Evolutionary conservation across 1,140 invertebrate genomes (phyloP).

Genomic region (Copidosoma floridanum): DNA sequence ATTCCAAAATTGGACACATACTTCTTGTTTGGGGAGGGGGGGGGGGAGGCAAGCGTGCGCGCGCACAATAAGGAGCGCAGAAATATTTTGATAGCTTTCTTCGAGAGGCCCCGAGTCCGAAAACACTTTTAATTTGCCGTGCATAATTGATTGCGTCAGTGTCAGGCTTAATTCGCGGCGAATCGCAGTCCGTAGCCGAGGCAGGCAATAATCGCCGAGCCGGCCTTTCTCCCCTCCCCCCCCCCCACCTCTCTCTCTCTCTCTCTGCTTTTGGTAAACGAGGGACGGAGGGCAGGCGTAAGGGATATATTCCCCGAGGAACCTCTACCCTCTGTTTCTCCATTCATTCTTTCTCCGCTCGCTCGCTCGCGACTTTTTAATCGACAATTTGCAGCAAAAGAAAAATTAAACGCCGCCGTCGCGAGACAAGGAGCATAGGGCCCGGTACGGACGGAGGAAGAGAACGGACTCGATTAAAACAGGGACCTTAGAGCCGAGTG

Average conservation of each 20-base stretch:
- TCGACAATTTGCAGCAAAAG: constrained; percentile 18
- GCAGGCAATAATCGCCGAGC: no score
- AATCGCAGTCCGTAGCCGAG: no score
- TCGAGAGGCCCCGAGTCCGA: neutral
- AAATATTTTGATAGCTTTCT: neutral
- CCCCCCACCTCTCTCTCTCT: no score
- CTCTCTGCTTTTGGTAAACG: no score
- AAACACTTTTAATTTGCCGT: constrained; percentile 2
- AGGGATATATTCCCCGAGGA: no score
- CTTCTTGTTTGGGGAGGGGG: no score
- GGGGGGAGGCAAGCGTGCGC: no score
- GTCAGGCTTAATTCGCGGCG: neutral
- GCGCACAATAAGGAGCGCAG: neutral
- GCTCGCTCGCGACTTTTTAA: constrained; percentile 4
- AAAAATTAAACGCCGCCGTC: constrained; percentile 11
- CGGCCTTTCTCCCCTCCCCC: no score
- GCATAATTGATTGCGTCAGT: constrained; percentile 13
- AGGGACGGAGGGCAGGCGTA: no score
- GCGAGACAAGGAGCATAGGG: neutral
- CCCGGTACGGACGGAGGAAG: neutral
- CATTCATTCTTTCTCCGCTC: neutral
- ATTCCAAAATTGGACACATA: no score
- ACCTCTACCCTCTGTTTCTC: no score
- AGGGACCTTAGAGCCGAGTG: constrained; percentile 25
- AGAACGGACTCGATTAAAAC: constrained; percentile 22